These are phyloP conservation scores for Crypturellus undulatus DNA, from an alignment of 2,113 vertebrate species.

Conservation along the genomic window DNA sequence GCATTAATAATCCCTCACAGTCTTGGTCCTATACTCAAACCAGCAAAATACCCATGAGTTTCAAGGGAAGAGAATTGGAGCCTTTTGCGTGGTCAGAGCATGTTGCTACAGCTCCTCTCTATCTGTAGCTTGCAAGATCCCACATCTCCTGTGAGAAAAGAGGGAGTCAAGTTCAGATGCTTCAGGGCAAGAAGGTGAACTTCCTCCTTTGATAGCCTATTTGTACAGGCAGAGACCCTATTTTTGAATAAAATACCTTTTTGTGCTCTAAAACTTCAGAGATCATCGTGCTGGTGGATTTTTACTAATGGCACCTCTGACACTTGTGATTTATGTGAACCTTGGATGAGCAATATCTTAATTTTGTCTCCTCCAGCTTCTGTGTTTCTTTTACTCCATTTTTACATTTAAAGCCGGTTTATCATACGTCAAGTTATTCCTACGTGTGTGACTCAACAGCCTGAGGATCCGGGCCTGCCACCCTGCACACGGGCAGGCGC, in stretches of 20 bases:
- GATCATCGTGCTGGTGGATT: not conserved
- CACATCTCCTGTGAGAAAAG: not conserved
- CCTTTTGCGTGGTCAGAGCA: rapidly evolving
- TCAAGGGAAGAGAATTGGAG: not conserved
- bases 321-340: not conserved
- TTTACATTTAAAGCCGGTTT: not conserved
- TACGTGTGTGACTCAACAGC: not conserved
- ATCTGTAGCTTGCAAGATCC: not conserved
- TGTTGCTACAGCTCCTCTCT: not conserved
- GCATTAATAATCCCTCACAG: not conserved
- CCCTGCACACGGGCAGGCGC: not conserved
- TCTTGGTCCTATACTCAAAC: not conserved
- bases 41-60: not conserved
- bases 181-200: not conserved
- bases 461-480: not conserved
- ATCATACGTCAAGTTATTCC: not conserved
- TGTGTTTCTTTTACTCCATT: not conserved
- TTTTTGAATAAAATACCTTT: not conserved
- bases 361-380: not conserved
- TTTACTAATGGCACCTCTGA: not conserved
- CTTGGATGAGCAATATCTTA: not conserved
- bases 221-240: not conserved
- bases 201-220: not conserved
- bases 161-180: not conserved
- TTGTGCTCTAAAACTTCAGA: not conserved